Evolutionary conservation across 64 coral and sea anemone species (phyloP).

Genomic region (Montipora cactus): DNA sequence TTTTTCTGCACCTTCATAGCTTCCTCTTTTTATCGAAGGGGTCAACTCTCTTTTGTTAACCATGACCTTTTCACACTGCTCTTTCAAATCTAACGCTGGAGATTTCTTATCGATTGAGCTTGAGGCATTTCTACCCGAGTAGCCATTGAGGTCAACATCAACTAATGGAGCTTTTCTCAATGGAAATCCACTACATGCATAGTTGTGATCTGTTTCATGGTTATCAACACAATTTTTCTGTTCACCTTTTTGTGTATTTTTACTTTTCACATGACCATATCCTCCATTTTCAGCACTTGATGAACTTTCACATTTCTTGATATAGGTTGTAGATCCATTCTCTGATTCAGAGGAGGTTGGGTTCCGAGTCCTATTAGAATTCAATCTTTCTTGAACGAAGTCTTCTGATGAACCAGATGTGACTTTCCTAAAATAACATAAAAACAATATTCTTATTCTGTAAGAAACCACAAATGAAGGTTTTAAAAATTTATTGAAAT

Average conservation of each 20-base stretch:
- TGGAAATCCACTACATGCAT: constrained; percentile 34
- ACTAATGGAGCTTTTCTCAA: neutral
- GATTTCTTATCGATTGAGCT: neutral
- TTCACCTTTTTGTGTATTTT: neutral
- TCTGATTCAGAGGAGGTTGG: neutral
- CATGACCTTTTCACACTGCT: neutral
- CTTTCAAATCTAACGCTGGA: neutral
- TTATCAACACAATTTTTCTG: constrained; percentile 15
- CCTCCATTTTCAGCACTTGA: neutral
- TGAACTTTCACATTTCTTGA: neutral
- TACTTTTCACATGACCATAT: neutral
- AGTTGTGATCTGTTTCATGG: constrained; percentile 48
- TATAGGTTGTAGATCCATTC: neutral
- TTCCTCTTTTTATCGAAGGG: neutral
- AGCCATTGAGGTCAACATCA: neutral
- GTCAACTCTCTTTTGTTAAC: neutral
- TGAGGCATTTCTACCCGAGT: neutral
- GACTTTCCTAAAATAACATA: neutral
- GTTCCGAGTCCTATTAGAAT: neutral
- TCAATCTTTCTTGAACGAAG: neutral
- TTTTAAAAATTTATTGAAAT: too few relatives aligned
- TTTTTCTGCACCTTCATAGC: neutral
- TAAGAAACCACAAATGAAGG: too few relatives aligned
- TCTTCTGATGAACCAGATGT: neutral
- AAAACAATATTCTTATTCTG: neutral